phyloP scores from a whole-genome alignment of 2,888 invertebrate genomes.

The Eristalinus sepulchralis region DNA sequence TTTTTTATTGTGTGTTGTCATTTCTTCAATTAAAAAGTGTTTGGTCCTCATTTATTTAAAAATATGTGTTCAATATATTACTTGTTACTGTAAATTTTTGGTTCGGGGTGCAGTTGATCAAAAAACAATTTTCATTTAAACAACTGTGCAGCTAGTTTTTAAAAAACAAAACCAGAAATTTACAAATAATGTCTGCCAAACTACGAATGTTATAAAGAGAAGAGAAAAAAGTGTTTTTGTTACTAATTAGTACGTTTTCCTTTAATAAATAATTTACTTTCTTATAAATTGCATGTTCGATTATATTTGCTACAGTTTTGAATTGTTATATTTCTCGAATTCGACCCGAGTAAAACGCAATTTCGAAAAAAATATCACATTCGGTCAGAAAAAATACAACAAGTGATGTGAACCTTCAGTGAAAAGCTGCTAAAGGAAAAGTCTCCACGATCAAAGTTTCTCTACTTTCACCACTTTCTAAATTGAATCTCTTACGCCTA shows the following conservation, averaged over 20 bases:
- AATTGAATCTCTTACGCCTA: slow-evolving; percentile 67
- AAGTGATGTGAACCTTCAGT: slow-evolving; percentile 58
- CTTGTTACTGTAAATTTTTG: slow-evolving; percentile 37
- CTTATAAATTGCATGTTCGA: slow-evolving; percentile 8
- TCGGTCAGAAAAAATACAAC: not conserved
- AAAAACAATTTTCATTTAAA: not conserved
- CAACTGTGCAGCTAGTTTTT: not conserved
- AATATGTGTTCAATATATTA: slow-evolving; percentile 31
- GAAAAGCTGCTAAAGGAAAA: slow-evolving; percentile 63
- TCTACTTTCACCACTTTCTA: slow-evolving; percentile 72
- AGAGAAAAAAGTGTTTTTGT: slow-evolving; percentile 38
- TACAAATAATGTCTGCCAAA: slow-evolving; percentile 11
- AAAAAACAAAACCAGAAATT: not conserved
- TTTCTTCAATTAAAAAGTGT: slow-evolving; percentile 69
- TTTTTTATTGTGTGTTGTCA: slow-evolving; percentile 69
- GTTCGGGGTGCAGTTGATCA: slow-evolving; percentile 4
- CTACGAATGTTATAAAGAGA: slow-evolving; percentile 30
- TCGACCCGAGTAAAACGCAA: not conserved
- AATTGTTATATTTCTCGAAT: not conserved
- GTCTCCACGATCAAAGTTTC: slow-evolving; percentile 66
- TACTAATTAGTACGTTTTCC: slow-evolving; percentile 21
- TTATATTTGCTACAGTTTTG: not conserved
- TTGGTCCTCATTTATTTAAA: slow-evolving; percentile 51
- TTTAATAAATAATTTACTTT: slow-evolving; percentile 5
- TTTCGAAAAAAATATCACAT: not conserved